phyloP scores from a whole-genome alignment of 2,797 vertebrate genomes.

The Halcyon leucocephala region DNA sequence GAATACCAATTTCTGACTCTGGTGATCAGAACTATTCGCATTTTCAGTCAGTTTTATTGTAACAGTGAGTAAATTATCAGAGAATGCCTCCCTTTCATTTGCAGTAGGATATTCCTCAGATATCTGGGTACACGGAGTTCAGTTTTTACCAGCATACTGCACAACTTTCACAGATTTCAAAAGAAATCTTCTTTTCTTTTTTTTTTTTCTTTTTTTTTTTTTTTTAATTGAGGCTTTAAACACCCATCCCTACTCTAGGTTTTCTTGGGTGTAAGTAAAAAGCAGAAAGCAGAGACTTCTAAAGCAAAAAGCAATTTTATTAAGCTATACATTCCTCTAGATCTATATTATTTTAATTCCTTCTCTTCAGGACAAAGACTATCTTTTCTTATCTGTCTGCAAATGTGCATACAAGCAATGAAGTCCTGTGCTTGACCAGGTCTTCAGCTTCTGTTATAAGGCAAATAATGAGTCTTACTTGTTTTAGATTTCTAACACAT shows the following conservation, averaged over 20 bases:
- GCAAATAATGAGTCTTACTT: background rate
- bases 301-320: background rate
- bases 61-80: background rate
- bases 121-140: background rate
- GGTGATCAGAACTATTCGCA: slow-evolving; percentile 42
- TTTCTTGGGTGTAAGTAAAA: background rate
- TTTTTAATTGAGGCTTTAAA: background rate
- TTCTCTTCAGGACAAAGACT: background rate
- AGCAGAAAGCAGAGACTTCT: background rate
- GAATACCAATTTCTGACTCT: slow-evolving; percentile 63
- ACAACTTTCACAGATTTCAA: background rate
- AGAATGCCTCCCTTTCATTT: background rate
- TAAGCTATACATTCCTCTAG: background rate
- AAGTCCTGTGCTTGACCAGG: background rate
- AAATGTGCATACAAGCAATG: background rate
- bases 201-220: too few species aligned
- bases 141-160: background rate
- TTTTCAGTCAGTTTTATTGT: slow-evolving; percentile 44
- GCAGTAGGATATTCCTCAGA: background rate
- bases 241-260: background rate
- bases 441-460: background rate
- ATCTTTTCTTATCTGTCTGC: background rate
- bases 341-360: background rate
- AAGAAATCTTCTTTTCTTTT: background rate
- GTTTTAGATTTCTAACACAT: background rate